Evolutionary conservation across 2,888 invertebrate species (phyloP).

Genomic region (Ptycholaimellus sp.): DNA sequence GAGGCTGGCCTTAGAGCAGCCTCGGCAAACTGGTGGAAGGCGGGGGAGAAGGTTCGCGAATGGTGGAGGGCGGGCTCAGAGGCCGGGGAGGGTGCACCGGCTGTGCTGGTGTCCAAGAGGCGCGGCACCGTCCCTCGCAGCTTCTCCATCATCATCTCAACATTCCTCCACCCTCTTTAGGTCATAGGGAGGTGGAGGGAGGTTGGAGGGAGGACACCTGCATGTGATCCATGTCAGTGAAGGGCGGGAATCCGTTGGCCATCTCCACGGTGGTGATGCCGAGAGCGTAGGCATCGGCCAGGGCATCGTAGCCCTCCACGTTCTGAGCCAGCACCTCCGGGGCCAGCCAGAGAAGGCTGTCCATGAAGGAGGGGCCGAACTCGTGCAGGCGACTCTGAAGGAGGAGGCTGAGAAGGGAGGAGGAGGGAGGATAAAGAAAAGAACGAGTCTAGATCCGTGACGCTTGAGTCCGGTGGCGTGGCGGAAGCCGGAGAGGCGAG

Average conservation of each 20-base stretch:
- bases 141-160: slow-evolving; percentile 66
- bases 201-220: slow-evolving; percentile 17
- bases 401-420: slow-evolving; percentile 41
- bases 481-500: slow-evolving; percentile 51
- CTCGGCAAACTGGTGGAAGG: slow-evolving; percentile 53
- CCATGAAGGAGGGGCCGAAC: slow-evolving; percentile 45
- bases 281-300: slow-evolving; percentile 68
- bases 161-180: slow-evolving; percentile 1
- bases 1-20: slow-evolving; percentile 47
- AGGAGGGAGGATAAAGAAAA: neutral
- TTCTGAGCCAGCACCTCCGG: slow-evolving; percentile 55
- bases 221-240: slow-evolving; percentile 56
- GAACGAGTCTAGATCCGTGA: no score
- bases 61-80: no score
- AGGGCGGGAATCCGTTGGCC: slow-evolving; percentile 67
- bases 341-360: slow-evolving; percentile 64
- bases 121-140: slow-evolving; percentile 51
- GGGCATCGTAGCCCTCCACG: slow-evolving; percentile 58
- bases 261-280: slow-evolving; percentile 66
- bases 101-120: slow-evolving; percentile 48
- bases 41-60: slow-evolving; percentile 43
- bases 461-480: slow-evolving; percentile 45
- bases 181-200: no score
- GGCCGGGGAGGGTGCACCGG: no score
- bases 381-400: slow-evolving; percentile 46